Percentiles rank a stretch among this genome's conserved stretches.
Conservation (phyloP, 2,797 vertebrate genomes). For the Epinephelus awoara region DNA sequence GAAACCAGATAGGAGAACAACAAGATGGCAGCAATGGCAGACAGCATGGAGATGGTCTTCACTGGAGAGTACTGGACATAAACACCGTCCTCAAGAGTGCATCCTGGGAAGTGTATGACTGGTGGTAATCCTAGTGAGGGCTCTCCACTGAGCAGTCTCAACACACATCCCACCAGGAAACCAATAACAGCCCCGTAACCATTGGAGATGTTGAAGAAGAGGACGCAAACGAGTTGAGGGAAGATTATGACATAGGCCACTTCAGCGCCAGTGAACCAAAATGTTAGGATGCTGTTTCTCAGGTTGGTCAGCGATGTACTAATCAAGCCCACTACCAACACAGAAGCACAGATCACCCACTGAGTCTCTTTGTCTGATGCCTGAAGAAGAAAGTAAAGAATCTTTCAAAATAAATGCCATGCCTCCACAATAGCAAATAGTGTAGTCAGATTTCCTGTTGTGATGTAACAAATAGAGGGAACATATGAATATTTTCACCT, state of each 20-base stretch:
- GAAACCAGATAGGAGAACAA: conserved; percentile 46
- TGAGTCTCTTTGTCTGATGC: conserved; percentile 79
- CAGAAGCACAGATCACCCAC: conserved; percentile 76
- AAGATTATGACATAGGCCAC: conserved; percentile 78
- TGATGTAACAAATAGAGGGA: not conserved
- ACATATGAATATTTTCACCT: not conserved
- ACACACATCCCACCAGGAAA: not conserved
- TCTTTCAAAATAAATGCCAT: too few species aligned
- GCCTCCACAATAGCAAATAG: too few species aligned
- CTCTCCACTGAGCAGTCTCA: conserved; percentile 53
- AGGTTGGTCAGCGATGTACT: conserved; percentile 70
- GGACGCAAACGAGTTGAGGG: conserved; percentile 81
- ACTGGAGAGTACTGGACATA: conserved; percentile 81
- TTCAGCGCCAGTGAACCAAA: conserved; percentile 77
- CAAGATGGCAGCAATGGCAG: conserved; percentile 63
- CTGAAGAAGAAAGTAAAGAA: conserved; percentile 45
- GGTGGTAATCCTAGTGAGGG: conserved; percentile 60
- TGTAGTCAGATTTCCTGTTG: too few species aligned
- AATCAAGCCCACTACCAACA: conserved; percentile 68
- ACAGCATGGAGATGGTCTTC: conserved; percentile 80
- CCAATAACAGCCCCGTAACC: conserved; percentile 68
- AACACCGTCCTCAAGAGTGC: conserved; percentile 58
- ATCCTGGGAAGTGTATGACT: conserved; percentile 75
- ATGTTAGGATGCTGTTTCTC: conserved; percentile 54
- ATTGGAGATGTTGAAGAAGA: conserved; percentile 78